A percentile compares a stretch with the other conserved stretches of the same genome.
These are phyloP conservation scores for Cercopithecus mona DNA, from an alignment of 2,113 vertebrate species.

Conservation along the genomic window DNA sequence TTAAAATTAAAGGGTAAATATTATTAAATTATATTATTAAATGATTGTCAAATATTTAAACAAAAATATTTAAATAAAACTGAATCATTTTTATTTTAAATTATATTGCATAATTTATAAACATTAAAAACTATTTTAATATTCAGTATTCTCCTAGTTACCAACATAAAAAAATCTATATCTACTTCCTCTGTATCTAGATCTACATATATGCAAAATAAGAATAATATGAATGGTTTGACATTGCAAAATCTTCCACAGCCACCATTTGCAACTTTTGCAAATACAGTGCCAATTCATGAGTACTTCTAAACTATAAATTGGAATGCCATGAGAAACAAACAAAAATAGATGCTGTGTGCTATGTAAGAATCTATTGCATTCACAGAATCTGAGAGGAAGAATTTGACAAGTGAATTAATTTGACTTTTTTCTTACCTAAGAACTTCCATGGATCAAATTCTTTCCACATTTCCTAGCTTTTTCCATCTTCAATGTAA, in stretches of 20 bases:
- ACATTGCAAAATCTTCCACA: background rate
- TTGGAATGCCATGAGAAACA: background rate
- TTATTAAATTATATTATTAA: background rate
- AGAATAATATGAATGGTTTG: background rate
- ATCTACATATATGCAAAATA: background rate
- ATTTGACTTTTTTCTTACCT: slow-evolving; percentile 24
- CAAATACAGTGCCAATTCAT: background rate
- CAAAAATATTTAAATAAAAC: background rate
- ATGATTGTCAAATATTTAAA: background rate
- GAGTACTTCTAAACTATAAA: slow-evolving; percentile 1
- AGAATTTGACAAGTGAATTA: slow-evolving; percentile 20
- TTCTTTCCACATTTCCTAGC: background rate
- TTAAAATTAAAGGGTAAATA: background rate
- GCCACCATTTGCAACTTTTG: background rate
- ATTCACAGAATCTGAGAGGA: background rate
- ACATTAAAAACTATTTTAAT: background rate
- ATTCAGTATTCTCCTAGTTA: background rate
- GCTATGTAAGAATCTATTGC: background rate
- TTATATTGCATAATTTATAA: background rate
- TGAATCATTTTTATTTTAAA: slow-evolving; percentile 13
- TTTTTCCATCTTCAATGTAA: background rate
- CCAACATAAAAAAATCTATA: background rate
- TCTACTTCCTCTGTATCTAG: background rate
- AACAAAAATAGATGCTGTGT: background rate
- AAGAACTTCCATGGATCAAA: background rate